phyloP scores from a whole-genome alignment of 2,113 vertebrate species.

The Burhinus bistriatus region DNA sequence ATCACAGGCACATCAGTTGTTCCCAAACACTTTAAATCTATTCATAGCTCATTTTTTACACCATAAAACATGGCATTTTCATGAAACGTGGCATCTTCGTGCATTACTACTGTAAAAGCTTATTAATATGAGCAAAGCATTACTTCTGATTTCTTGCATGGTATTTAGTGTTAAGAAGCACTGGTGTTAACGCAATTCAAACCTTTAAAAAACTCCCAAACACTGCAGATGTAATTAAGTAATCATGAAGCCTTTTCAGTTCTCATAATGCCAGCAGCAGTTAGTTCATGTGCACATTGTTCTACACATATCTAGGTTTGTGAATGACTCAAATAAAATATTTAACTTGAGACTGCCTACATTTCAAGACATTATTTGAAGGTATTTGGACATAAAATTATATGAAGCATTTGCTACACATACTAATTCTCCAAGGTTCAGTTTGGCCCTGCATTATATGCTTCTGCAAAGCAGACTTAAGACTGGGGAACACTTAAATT shows the following conservation, averaged over 20 bases:
- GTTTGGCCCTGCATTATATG: not conserved
- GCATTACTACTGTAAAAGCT: not conserved
- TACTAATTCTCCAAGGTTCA: not conserved
- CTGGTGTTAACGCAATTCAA: not conserved
- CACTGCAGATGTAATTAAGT: not conserved
- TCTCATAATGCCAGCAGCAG: not conserved
- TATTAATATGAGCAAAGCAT: not conserved
- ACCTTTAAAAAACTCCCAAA: not conserved
- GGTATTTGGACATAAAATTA: not conserved
- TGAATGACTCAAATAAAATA: not conserved
- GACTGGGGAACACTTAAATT: not conserved
- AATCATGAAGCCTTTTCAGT: not conserved
- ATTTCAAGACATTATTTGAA: not conserved
- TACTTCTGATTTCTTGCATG: not conserved
- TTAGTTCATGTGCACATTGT: accelerated
- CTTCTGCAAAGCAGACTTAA: not conserved
- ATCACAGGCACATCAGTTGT: not conserved
- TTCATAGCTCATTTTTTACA: not conserved
- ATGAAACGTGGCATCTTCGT: not conserved
- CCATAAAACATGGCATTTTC: not conserved
- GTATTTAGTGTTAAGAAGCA: not conserved
- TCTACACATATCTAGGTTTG: not conserved
- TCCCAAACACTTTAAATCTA: not conserved
- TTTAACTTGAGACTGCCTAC: not conserved
- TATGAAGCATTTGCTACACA: not conserved